Evolutionary conservation across 2,888 invertebrate species (phyloP).

Genomic region (Zaprionus bogoriensis): DNA sequence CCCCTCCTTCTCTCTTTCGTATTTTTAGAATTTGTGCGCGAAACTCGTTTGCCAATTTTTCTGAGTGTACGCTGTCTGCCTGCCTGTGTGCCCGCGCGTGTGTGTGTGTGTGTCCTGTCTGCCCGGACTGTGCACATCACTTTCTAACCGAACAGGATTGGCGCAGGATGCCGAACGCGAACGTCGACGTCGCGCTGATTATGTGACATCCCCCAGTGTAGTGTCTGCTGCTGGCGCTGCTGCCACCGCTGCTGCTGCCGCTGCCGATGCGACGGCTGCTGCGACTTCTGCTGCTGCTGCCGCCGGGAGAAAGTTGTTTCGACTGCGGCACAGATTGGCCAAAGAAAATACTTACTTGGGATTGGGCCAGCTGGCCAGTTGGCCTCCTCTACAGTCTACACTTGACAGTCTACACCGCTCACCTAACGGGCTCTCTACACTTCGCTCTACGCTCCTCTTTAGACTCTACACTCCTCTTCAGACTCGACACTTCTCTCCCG

Average conservation of each 20-base stretch:
- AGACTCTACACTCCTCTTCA: no score
- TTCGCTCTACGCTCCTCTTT: no score
- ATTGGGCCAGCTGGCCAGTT: slow-evolving; percentile 54
- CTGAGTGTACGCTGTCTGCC: slow-evolving; percentile 5
- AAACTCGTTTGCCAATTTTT: slow-evolving; percentile 56
- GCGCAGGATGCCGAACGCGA: slow-evolving; percentile 68
- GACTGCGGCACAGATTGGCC: slow-evolving; percentile 57
- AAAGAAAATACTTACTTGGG: slow-evolving; percentile 43
- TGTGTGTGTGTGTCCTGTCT: slow-evolving; percentile 37
- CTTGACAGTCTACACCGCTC: slow-evolving; percentile 19
- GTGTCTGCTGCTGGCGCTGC: slow-evolving; percentile 1
- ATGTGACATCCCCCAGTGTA: slow-evolving; percentile 52
- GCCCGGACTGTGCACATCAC: slow-evolving; percentile 63
- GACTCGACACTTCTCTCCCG: no score
- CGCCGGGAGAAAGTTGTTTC: slow-evolving; percentile 66
- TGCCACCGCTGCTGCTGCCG: not conserved
- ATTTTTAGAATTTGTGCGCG: slow-evolving; percentile 57
- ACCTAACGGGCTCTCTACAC: no score
- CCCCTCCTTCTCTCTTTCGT: slow-evolving; percentile 13
- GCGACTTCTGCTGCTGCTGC: not conserved
- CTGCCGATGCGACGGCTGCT: not conserved
- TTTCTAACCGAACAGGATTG: slow-evolving; percentile 74
- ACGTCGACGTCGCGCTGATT: slow-evolving; percentile 50
- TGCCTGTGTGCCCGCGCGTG: slow-evolving; percentile 3
- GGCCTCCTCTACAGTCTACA: slow-evolving; percentile 1